Base-by-base conservation (phyloP, 2,113 vertebrate species). In the Campylomormyrus tamandua region DNA sequence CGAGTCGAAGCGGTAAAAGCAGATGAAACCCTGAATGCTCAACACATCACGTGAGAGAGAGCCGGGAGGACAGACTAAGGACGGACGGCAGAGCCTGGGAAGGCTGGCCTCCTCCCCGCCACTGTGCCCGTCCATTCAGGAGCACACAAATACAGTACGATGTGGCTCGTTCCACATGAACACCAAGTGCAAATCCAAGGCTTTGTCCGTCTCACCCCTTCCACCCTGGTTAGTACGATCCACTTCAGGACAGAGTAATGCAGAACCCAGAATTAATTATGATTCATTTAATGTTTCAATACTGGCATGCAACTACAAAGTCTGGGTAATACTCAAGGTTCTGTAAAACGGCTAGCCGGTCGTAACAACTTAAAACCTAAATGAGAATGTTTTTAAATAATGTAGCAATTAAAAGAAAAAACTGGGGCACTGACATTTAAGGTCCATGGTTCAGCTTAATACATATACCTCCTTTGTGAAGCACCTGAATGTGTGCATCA, bases 361-460 rank as follows among this genome's bases (percentile, higher is more conserved):
- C 27, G 31, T 53, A 86, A 91, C 93, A 92, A 95, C 91, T 94
- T 94, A 92, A 92, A 93, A 92, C 94, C 90, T 93, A 91, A 91
- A 93, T 90, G 89, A 92, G 85, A 83, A 91, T 90, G 42, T 90
- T 89, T 87, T 15, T 83, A 87, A 90, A 89, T 48, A 91, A 90
- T 27, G 84, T 70, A 91, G 90, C 92, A 90, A 87, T 46, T 89
- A 74, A 31, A 86, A 74, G 85, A 53, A 80, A 56, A 89, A 66
- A 89, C 45, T 45, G 83, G 83, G 83, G 21, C 42, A n/a, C n/a
- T 85, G 46, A 91, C 93, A 91, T 92, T 95, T 95, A 96, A 96
- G 96, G 96, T 96, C 95, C 95, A 95, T 94, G 96, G 95, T 95
- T 96, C 95, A 90, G 90, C 94, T 92, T 95, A 95, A 96, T 94